phyloP scores from a whole-genome alignment of 2,888 invertebrate species.

The Mythimna loreyi region DNA sequence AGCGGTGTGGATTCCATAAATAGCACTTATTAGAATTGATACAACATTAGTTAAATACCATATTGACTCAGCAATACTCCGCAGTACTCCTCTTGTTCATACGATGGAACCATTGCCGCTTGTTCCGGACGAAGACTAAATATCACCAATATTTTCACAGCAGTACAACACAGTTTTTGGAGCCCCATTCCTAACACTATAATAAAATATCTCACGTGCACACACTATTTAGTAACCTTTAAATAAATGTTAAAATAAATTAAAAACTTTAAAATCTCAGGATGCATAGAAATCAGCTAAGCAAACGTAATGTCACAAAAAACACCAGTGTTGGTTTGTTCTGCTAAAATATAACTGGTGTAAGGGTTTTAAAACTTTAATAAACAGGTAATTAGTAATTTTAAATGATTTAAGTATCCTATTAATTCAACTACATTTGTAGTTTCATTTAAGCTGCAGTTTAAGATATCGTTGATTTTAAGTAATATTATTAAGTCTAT shows the following conservation, averaged over 20 bases:
- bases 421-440: conserved; percentile 9
- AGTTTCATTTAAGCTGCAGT: not conserved
- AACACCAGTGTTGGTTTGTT: conserved; percentile 1
- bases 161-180: conserved; percentile 32
- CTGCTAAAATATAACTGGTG: conserved; percentile 13
- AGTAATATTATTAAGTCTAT: conserved; percentile 18
- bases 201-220: not conserved
- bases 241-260: conserved; percentile 8
- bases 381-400: not conserved
- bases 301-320: not conserved
- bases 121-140: conserved; percentile 35
- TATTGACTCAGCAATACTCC: conserved; percentile 77
- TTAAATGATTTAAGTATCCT: conserved; percentile 7
- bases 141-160: conserved; percentile 43
- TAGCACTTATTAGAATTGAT: conserved; percentile 1
- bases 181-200: conserved; percentile 42
- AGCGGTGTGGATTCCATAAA: not conserved
- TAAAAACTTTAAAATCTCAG: not conserved
- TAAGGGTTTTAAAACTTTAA: not conserved
- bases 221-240: conserved; percentile 17
- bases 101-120: conserved; percentile 37
- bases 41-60: conserved; percentile 72
- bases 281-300: conserved; percentile 12
- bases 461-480: conserved; percentile 9
- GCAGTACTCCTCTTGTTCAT: conserved; percentile 70